Evolutionary conservation across 2,113 vertebrate genomes (phyloP), one percentile per base, ranked within the genome.

Genomic region (Podocnemis expansa): DNA sequence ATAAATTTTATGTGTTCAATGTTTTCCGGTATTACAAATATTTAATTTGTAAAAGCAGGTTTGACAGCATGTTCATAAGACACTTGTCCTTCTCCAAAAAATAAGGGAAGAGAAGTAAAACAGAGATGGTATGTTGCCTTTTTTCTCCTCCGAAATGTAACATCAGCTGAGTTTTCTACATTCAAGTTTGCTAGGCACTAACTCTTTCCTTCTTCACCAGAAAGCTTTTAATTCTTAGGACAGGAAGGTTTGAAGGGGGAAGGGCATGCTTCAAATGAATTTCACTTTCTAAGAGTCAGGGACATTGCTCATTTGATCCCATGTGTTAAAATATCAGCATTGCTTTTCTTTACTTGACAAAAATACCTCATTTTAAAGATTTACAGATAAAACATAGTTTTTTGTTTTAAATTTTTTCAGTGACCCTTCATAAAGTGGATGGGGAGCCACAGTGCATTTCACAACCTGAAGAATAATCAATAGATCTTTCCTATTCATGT

Each of bases 401-500:
- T 91, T 41, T 91, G 24, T 49, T 92, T 93, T 51, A 93, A 41
- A 84, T 60, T 88, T 95, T 93, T 88, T 85, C 88, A 91, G 51
- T 95, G 96, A 93, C 91, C 92, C 86, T 94, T 96, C 92, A 96
- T 93, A 94, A 0, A 1, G 41, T 41, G 49, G 70, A 10, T 63
- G 70, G 93, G 14, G 14, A 89, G 91, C 41, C 88, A 67, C 80
- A 31, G 5, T 78, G 52, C 84, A 82, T 80, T 93, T 92, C 87
- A 80, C 84, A 89, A 52, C 43, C 22, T 85, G 86, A 94, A 89
- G 43, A 90, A 79, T 79, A 96, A 93, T 94, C 83, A 94, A 91
- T 86, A 84, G 31, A 73, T 67, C n/a, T 83, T 94, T 95, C 90
- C 87, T 93, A 82, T 93, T 96, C 82, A 63, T 85, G 94, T 94